These are phyloP conservation scores for Sinocyclocheilus grahami DNA, from an alignment of 2,113 vertebrate genomes.

Conservation along the genomic window DNA sequence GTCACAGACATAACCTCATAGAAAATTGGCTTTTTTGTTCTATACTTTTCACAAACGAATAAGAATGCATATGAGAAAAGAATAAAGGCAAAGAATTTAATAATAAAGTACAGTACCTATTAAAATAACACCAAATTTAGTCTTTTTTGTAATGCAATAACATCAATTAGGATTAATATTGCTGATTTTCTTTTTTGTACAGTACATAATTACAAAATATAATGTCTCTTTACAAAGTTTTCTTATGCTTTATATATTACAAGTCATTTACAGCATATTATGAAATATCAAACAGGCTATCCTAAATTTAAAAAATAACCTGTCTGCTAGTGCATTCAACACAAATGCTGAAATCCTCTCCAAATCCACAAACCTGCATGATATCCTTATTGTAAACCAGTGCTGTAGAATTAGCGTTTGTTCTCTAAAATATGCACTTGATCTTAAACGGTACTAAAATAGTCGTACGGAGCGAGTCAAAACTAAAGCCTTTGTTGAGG, in stretches of 20 bases:
- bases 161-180: slow-evolving; percentile 92
- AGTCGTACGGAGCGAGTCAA: slow-evolving; percentile 45
- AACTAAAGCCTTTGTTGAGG: slow-evolving; percentile 63
- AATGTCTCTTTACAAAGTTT: slow-evolving; percentile 98
- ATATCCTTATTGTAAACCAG: slow-evolving; percentile 75
- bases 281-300: slow-evolving; percentile 89
- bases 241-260: slow-evolving; percentile 84
- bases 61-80: slow-evolving; percentile 72
- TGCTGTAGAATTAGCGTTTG: slow-evolving; percentile 60
- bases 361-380: slow-evolving; percentile 77
- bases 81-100: slow-evolving; percentile 77
- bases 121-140: slow-evolving; percentile 82
- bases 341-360: slow-evolving; percentile 82
- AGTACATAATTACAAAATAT: slow-evolving; percentile 99
- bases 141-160: slow-evolving; percentile 73
- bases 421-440: slow-evolving; percentile 66
- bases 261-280: slow-evolving; percentile 91
- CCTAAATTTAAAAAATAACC: slow-evolving; percentile 86
- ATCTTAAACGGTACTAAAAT: slow-evolving; percentile 55
- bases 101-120: slow-evolving; percentile 73
- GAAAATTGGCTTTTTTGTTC: slow-evolving; percentile 51
- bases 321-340: slow-evolving; percentile 89
- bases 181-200: slow-evolving; percentile 85
- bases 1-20: slow-evolving; percentile 68
- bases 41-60: slow-evolving; percentile 63